Evolutionary conservation across 1,140 invertebrate species (phyloP), one percentile per base, ranked within the genome.

Genomic region (Listronotus bonariensis): DNA sequence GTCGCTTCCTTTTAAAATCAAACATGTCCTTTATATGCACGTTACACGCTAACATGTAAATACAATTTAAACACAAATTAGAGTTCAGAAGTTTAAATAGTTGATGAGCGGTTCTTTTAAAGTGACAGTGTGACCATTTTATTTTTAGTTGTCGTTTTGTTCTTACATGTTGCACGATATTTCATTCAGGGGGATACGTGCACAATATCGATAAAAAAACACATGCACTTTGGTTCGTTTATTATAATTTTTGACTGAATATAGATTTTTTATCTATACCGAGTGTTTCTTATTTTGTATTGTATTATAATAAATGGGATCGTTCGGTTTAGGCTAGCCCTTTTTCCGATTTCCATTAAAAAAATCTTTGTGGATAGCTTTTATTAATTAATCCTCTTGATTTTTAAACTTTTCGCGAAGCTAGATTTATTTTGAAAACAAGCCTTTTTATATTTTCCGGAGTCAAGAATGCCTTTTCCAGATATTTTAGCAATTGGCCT

Each of bases 41-140:
- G n/a, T 38, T 6, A n/a, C 49, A 52, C 34, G 49, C 49, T 14
- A 52, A 32, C 49, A 52, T 52, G 49, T 52, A 20, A 52, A 52
- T 32, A 34, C 49, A 52, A 31, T 52, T 52, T 52, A 52, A 52
- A 52, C n/a, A 52, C 49, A 52, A 52, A 52, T 52, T 52, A 36
- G 49, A 52, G 34, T 52, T 52, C n/a, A 52, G 17, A 52, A 52
- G 45, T 8, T 3, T 48, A 20, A 48, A 48, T 48, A 32, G 12
- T 38, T 52, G 6, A 38, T 52, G 26, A 48, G 49, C 49, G 49
- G 49, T 52, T 52, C 49, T 52, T 38, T 48, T 48, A 20, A 18
- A 48, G 18, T 18, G 15, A 18, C 45, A 20, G 45, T 12, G 18
- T 48, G 49, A 14, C 49, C 31, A 15, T 49, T 49, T 31, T 49